phyloP scores from a whole-genome alignment of 2,888 invertebrate species.

The Panzeria rudis region DNA sequence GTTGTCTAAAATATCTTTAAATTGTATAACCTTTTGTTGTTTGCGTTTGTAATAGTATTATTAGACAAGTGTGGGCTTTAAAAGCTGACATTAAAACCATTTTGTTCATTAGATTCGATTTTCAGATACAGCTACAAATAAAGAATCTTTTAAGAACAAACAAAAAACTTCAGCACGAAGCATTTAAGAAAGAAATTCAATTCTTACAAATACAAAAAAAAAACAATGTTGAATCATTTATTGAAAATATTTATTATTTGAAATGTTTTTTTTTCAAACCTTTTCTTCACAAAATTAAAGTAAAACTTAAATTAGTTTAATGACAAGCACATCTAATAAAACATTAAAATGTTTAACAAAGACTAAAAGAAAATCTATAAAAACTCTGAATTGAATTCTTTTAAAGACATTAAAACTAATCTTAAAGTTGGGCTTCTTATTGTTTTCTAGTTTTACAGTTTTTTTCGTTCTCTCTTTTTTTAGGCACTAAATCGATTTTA shows the following conservation, averaged over 20 bases:
- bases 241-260: conserved; percentile 5
- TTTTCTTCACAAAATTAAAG: conserved; percentile 28
- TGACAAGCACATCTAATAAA: conserved; percentile 54
- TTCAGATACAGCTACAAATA: conserved; percentile 31
- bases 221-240: conserved; percentile 12
- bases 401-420: conserved; percentile 30
- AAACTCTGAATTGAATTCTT: background rate
- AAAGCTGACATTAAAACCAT: conserved; percentile 56
- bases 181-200: background rate
- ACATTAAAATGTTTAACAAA: conserved; percentile 23
- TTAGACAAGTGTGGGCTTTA: conserved; percentile 57
- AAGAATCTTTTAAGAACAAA: background rate
- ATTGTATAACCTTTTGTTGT: conserved; percentile 31
- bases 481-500: conserved; percentile 38
- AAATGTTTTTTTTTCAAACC: background rate
- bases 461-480: background rate
- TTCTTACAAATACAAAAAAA: background rate
- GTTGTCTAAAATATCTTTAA: conserved; percentile 9
- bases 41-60: conserved; percentile 14
- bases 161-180: background rate
- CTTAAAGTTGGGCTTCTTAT: conserved; percentile 11
- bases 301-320: conserved; percentile 62
- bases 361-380: background rate
- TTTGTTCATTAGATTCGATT: conserved; percentile 54
- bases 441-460: background rate